Conservation (phyloP, 1,140 invertebrate species). For the Mactra quadrangularis region DNA sequence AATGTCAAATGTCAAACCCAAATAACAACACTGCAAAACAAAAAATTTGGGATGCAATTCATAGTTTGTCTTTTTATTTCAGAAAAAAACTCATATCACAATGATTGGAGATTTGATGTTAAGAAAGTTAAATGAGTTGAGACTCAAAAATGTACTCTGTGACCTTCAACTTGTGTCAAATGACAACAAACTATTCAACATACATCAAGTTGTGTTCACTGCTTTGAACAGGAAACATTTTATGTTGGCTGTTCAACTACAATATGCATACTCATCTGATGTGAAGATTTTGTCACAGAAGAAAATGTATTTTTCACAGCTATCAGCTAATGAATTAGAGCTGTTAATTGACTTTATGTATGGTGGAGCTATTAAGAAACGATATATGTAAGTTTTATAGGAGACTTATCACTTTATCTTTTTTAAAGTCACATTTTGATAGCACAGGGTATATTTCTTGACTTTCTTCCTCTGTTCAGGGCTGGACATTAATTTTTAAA, state of each 20-base stretch:
- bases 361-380: background rate
- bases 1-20: too few species aligned
- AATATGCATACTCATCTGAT: background rate
- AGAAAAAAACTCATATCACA: too few species aligned
- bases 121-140: slow-evolving; percentile 19
- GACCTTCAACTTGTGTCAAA: slow-evolving; percentile 47
- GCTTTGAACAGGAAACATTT: slow-evolving; percentile 33
- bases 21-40: too few species aligned
- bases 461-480: too few species aligned
- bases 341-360: slow-evolving; percentile 47
- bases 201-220: slow-evolving; percentile 34
- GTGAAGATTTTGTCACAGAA: background rate
- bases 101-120: slow-evolving; percentile 16
- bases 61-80: too few species aligned
- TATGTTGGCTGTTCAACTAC: background rate
- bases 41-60: too few species aligned
- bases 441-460: too few species aligned
- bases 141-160: slow-evolving; percentile 21
- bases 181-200: background rate
- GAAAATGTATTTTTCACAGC: slow-evolving; percentile 2
- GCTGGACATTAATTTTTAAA: too few species aligned
- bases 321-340: background rate
- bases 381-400: slow-evolving; percentile 1
- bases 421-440: background rate
- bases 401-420: background rate